These are phyloP conservation scores for Brachionus sp. DNA, from an alignment of 1,140 invertebrate species.

Conservation along the genomic window DNA sequence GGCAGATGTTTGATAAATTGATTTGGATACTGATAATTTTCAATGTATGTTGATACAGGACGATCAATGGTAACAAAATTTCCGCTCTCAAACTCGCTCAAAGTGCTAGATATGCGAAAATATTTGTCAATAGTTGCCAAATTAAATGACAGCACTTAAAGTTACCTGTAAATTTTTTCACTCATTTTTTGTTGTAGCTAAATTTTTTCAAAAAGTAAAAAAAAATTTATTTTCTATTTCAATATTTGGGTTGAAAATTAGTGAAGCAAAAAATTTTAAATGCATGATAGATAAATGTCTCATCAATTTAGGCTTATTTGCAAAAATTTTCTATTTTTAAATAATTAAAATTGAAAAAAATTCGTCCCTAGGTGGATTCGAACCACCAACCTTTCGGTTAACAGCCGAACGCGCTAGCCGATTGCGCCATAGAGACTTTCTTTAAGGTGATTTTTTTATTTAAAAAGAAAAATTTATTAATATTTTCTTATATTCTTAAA, in stretches of 20 bases:
- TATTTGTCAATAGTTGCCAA: neutral
- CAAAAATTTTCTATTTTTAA: no score
- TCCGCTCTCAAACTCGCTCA: neutral
- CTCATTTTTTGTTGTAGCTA: neutral
- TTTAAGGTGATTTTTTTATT: no score
- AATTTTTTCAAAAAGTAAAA: neutral
- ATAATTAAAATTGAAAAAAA: no score
- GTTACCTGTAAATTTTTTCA: neutral
- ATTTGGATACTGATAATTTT: neutral
- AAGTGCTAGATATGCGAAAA: neutral
- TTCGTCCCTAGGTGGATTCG: no score
- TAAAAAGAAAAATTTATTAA: no score
- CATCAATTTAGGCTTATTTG: no score
- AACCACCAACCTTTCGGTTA: no score
- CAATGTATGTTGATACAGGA: neutral
- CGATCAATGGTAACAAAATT: neutral
- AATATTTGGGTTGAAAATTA: neutral
- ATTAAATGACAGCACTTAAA: neutral
- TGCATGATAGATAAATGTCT: neutral
- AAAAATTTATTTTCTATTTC: neutral
- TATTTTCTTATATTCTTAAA: no score
- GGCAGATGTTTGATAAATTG: conserved; percentile 44
- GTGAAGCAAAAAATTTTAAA: neutral
- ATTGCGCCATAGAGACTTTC: no score
- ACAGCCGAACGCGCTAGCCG: no score